These are phyloP conservation scores for Florisuga fusca DNA, from an alignment of 2,797 vertebrate species.

Conservation along the genomic window DNA sequence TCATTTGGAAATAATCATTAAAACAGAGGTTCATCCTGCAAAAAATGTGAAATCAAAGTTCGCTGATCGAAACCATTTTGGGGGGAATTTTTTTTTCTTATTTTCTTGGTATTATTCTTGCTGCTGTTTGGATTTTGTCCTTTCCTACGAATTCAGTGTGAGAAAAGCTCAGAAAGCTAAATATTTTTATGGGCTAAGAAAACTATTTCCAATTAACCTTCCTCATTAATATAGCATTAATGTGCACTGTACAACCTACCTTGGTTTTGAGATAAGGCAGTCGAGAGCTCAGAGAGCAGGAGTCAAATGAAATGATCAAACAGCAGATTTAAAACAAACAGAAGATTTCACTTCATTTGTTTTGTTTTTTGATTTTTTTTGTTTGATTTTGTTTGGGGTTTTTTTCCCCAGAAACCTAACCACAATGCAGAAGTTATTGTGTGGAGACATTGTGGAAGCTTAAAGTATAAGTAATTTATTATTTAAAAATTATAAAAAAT, in stretches of 20 bases:
- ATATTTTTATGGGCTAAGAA: not conserved
- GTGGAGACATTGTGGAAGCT: not conserved
- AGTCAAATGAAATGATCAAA: not conserved
- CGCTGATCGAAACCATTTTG: not conserved
- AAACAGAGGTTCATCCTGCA: rapidly evolving
- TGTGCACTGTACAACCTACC: not conserved
- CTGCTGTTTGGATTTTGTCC: not conserved
- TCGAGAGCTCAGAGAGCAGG: not conserved
- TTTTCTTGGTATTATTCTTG: not conserved
- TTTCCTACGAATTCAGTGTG: not conserved
- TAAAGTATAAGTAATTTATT: not conserved
- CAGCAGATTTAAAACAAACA: not conserved
- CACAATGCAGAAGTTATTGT: not conserved
- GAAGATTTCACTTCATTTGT: not conserved
- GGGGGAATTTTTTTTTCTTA: not conserved
- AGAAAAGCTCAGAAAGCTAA: not conserved
- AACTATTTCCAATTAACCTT: not conserved
- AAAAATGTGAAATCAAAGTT: not conserved
- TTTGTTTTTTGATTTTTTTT: not conserved
- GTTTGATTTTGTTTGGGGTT: too few species aligned
- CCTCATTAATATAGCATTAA: not conserved
- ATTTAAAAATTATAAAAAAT: not conserved
- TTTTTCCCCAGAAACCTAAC: not conserved
- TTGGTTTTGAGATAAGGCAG: rapidly evolving
- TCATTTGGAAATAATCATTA: not conserved